Base-by-base conservation (phyloP, 2,888 invertebrate genomes). In the Philopedon plagiatum region DNA sequence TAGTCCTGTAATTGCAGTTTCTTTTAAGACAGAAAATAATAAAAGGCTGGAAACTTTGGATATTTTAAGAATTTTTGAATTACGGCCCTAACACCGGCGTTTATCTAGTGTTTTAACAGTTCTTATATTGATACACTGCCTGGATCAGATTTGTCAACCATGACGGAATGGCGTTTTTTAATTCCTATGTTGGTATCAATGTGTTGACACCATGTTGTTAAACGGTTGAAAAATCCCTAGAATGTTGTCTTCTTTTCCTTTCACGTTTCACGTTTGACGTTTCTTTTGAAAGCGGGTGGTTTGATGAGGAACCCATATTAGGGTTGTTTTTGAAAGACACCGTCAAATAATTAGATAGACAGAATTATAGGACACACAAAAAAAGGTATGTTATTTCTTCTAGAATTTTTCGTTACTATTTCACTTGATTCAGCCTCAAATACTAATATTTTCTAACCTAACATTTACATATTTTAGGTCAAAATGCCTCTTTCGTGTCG, bases 401-500 rank as follows among this genome's bases (percentile, higher is more conserved):
- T 26, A 19, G 19, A n/a, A 41, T 41, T 18, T 13, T n/a, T 21
- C n/a, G 34, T 58, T 58, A 57, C 15, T n/a, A 2, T 2, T 37
- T n/a, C n/a, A n/a, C n/a, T n/a, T n/a, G n/a, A n/a, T n/a, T n/a
- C n/a, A 13, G 4, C 4, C 26, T 7, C 2, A 7, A 39, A 1
- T 15, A 15, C 37, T n/a, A 23, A 23, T 58, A 41, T 13, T 41
- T 58, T 34, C 32, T 74, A 74, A 71, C 71, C 74, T 74, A 29
- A 71, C 61, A 61, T 34, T 44, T 64, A 66, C 70, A 71, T 74
- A 71, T 74, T 74, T 71, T 67, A 71, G 71, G 54, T 66, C 54
- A 78, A 91, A 88, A 95, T 95, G 94, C 95, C 95, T 83, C 89
- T 98, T 73, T 93, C 95, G 80, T 98, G 98, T 91, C 91, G 99